Evolutionary conservation across 2,888 invertebrate species (phyloP), one percentile per base, ranked within the genome.

Genomic region (Apotomis betuletana): DNA sequence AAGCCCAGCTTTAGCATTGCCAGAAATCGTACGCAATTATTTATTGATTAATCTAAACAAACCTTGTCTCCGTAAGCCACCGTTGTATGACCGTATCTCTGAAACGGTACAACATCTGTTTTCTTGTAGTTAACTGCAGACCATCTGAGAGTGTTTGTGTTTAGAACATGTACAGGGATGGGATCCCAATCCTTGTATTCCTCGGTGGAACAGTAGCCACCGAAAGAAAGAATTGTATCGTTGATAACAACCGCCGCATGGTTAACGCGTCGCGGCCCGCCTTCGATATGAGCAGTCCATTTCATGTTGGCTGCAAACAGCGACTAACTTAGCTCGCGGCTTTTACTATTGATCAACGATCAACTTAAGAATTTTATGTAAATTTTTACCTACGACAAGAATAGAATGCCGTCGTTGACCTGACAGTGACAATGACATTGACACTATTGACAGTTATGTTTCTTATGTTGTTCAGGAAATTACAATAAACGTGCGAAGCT

Each of bases 41-140:
- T 15, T 41, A 8, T 54, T 36, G 38, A 55, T 12, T 52, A 27
- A 55, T 46, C 9, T 64, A 54, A 61, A 74, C 77, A 78, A 80
- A 95, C 94, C 87, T 95, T 96, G 60, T 96, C 95, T 54, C 95
- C 94, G 85, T 96, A 96, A 0, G 96, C 95, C 3, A 98, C 97
- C 61, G 97, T 97, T n/a, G 98, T 97, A 85, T 99, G 98, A 0
- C 98, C 98, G 90, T 98, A 99, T 77, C 97, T 94, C 88, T 97
- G 97, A 84, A 96, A 97, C 0, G 97, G 97, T 60, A 95, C 94
- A 60, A 94, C 90, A 90, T 80, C 86, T 77, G 77, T 92, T 89
- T 84, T 94, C 87, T 82, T 94, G 90, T 83, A 94, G 81, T 79
- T 89, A n/a, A 95, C 88, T 13, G 89, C 78, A 0, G 93, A 88